Percentiles rank a stretch among this genome's conserved stretches.
These are phyloP conservation scores for Hypomecis atomaria DNA, from an alignment of 2,888 invertebrate species.

Conservation along the genomic window DNA sequence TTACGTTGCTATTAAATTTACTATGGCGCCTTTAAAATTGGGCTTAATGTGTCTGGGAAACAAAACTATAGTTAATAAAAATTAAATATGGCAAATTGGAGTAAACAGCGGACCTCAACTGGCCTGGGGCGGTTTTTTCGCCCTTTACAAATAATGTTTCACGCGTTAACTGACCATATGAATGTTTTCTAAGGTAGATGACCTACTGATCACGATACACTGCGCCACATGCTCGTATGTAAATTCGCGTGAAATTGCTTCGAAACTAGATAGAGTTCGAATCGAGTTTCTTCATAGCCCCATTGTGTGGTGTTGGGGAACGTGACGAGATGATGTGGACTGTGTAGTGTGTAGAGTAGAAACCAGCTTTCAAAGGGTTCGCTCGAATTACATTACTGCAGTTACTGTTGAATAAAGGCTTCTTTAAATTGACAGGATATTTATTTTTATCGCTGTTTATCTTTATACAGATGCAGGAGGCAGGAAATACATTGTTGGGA, in stretches of 20 bases:
- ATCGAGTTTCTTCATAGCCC: conserved; percentile 39
- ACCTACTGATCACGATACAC: conserved; percentile 5
- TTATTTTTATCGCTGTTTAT: conserved; percentile 4
- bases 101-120: too few species aligned
- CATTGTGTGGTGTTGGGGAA: conserved; percentile 42
- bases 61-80: too few species aligned
- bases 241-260: conserved; percentile 65
- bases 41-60: too few species aligned
- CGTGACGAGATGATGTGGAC: conserved; percentile 24
- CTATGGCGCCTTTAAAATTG: too few species aligned
- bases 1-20: too few species aligned
- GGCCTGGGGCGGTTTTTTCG: too few species aligned
- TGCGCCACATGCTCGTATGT: conserved; percentile 50
- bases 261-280: conserved; percentile 45
- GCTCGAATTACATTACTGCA: conserved; percentile 12
- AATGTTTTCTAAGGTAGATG: conserved; percentile 30
- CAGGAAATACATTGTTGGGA: neutral
- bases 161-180: neutral
- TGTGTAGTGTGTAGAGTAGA: too few species aligned
- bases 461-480: neutral
- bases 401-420: conserved; percentile 3
- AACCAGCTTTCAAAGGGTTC: conserved; percentile 26
- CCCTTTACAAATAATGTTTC: too few species aligned
- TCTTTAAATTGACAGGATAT: conserved; percentile 6
- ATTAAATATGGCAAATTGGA: too few species aligned